These are phyloP conservation scores for Agonum fuliginosum DNA, from an alignment of 2,888 invertebrate genomes.

Conservation along the genomic window DNA sequence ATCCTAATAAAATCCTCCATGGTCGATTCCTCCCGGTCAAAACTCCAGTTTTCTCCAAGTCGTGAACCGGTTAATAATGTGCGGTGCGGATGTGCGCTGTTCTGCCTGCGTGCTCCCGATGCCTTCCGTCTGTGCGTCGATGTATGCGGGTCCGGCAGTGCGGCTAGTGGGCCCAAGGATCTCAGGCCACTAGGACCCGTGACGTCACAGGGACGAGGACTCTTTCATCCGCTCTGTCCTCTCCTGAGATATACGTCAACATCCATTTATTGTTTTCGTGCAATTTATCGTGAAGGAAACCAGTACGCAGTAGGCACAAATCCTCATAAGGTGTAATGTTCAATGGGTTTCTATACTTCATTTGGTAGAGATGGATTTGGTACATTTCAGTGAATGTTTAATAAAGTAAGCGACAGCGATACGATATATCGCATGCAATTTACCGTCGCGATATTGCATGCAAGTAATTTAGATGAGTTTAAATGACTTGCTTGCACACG, in stretches of 20 bases:
- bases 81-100: not conserved
- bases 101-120: not conserved
- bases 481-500: too few species aligned
- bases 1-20: too few species aligned
- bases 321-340: not conserved
- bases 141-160: not conserved
- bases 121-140: too few species aligned
- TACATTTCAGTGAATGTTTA: too few species aligned
- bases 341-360: not conserved
- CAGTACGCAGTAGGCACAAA: not conserved
- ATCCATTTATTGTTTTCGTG: not conserved
- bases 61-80: not conserved
- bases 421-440: too few species aligned
- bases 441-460: too few species aligned
- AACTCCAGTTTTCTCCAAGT: not conserved
- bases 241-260: not conserved
- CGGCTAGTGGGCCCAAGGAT: too few species aligned
- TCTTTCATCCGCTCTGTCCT: constrained; percentile 2
- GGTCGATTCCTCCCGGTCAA: too few species aligned
- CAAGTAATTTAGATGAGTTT: too few species aligned
- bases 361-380: too few species aligned
- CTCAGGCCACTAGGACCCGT: too few species aligned
- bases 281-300: not conserved
- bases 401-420: too few species aligned
- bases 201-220: not conserved